Base-by-base conservation (phyloP, 2,888 invertebrate species). In the Calephelis perditalis region DNA sequence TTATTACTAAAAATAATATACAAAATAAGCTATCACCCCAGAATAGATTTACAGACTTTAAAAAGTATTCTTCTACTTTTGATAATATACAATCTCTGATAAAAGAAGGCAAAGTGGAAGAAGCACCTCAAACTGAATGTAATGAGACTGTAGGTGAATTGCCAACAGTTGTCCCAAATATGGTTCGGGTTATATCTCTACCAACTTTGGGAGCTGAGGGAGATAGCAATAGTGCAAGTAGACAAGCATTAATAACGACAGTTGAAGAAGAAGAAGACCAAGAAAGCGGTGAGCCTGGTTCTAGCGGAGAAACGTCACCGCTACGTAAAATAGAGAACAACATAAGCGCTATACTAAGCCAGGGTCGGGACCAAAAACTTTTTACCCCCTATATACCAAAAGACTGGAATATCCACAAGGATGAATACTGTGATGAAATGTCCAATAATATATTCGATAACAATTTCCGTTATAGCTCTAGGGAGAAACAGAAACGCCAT, bases 61-160 rank as follows among this genome's bases (percentile, higher is more conserved):
- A 94, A 73, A 93, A 94, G 73, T 94, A 94, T 81, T 95, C 94
- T 68, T 94, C 94, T 54, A 95, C 95, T 8, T 95, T 95, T 78
- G 95, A 95, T 86, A 95, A 95, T 75, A 94, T 95, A 71, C 94
- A 94, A 75, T 94, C 94, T 49, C 82, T 95, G 68, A 92, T 95
- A 66, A 93, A 93, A 72, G 95, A 95, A 77, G 94, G 94, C 35
- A 92, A 93, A 67, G 91, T 94, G 12, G 92, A 93, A 67, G 91
- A 91, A 71, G 81, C 91, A 52, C 85, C 86, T 40, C 82, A 81
- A 61, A 75, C 79, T 58, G 92, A 92, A 67, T 91, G 89, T 65
- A 90, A 85, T 68, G 93, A 93, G 79, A 90, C 92, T 70, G 93
- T 94, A 12, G 89, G 91, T 49, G 94, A 94, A 70, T 91, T 95